Evolutionary conservation across 2,797 vertebrate species (phyloP), one percentile per base, ranked within the genome.

Genomic region (Odontamblyopus lacepedii): DNA sequence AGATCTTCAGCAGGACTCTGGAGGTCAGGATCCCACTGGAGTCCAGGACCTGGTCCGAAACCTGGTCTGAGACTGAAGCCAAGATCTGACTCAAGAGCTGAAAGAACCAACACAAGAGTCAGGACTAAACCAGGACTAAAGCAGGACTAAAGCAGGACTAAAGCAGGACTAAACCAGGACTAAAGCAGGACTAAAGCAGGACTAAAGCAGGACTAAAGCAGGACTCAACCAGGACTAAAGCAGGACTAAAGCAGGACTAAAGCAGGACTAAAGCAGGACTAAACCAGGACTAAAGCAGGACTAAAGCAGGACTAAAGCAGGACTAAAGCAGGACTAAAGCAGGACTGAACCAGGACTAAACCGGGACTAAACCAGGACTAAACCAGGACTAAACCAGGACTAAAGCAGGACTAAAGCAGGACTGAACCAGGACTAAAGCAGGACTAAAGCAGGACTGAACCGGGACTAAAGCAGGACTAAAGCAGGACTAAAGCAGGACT

Each of bases 61-160:
- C 93, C 78, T 94, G 92, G 82, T 95, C 92, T 71, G 92, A 92
- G 85, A 95, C 93, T 74, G 94, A 93, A 87, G 94, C 90, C 91
- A 97, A 93, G 84, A 97, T 92, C 86, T 96, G 95, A 89, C 95
- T 89, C 81, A 98, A 94, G 87, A 97, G 93, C 96, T 98, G 75
- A 68, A 11, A 62, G 56, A 69, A 35, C 78, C 29, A 61, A 75
- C 7, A 35, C n/a, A 64, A 12, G 5, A 15, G 59, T 61, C 7
- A 13, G 30, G 12, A 2, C 53, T 41, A 66, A 69, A 19, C 2
- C 27, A 53, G 53, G 53, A 56, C 53, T 56, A 11, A 23, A 23
- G 7, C 53, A 23, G 51, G 53, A 56, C 53, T 56, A 11, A 56
- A 23, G 7, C 53, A 23, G 53, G 53, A 56, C 53, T 56, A 11